Percentiles rank a stretch among this genome's conserved stretches.
Conservation (phyloP, 2,113 vertebrate species). For the Entomyzon cyanotis region DNA sequence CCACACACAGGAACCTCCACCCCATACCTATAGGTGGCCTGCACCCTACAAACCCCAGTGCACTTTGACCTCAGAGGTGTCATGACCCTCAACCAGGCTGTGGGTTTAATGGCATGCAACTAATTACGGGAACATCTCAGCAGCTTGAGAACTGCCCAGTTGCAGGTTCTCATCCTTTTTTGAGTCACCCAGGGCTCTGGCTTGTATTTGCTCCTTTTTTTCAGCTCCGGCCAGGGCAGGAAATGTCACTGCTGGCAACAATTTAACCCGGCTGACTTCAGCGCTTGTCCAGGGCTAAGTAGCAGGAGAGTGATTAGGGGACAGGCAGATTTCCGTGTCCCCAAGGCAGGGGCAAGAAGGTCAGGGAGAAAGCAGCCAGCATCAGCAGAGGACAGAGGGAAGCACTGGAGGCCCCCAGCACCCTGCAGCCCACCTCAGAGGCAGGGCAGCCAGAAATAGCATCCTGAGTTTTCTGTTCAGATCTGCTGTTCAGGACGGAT, state of each 20-base stretch:
- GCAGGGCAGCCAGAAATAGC: not conserved
- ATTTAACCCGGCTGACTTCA: slow-evolving; percentile 38
- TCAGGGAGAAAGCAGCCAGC: not conserved
- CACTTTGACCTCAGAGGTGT: slow-evolving; percentile 16
- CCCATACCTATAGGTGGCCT: not conserved
- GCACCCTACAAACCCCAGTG: not conserved
- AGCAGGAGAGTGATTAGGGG: slow-evolving; percentile 6
- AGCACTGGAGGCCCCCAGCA: not conserved
- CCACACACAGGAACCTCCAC: not conserved
- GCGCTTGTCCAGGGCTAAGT: not conserved
- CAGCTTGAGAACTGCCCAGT: slow-evolving; percentile 30
- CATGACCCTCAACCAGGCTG: not conserved
- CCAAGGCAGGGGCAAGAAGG: not conserved
- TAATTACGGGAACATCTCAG: slow-evolving; percentile 34
- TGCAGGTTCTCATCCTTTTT: slow-evolving; percentile 10
- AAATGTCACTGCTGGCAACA: slow-evolving; percentile 52
- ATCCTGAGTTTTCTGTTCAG: not conserved
- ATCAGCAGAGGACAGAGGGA: not conserved
- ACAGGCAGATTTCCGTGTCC: not conserved
- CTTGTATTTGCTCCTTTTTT: not conserved
- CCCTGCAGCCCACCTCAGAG: not conserved
- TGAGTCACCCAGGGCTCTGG: not conserved
- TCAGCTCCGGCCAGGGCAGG: not conserved
- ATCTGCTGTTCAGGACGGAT: not conserved
- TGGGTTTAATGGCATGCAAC: not conserved